Evolutionary conservation across 1,140 invertebrate species (phyloP), one percentile per base, ranked within the genome.

Genomic region (Coelopa frigida): DNA sequence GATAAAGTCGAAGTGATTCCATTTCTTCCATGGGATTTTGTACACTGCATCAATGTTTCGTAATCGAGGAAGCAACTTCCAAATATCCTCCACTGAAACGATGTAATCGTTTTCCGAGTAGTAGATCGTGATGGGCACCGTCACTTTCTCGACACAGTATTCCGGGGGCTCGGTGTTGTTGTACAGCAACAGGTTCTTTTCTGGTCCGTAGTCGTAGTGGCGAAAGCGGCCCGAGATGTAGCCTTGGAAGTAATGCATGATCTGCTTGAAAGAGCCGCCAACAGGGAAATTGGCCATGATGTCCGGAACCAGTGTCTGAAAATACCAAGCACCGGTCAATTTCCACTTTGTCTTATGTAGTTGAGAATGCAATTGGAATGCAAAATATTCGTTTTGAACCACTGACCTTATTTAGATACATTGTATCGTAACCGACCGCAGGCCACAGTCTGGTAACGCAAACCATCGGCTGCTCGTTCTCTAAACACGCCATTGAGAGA

Each of bases 1-100:
- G 48, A 80, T 76, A 67, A 84, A 87, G 64, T 87, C 83, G 53
- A 84, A 75, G 56, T 86, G 82, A 61, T 81, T 84, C 71, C 84
- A 87, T 17, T 77, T 68, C 31, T 74, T 69, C 46, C 75, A 72
- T 0, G 77, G 74, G 2, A 85, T 74, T 58, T 74, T 67, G 32
- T 68, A 67, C 7, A 58, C 53, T 6, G 60, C 58, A 20, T 57
- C 51, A 39, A 58, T 71, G 61, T 61, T 67, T 36, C 43, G 61
- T 31, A 68, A 37, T 2, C 63, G 58, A 8, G 49, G 49, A 0
- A 69, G 61, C 24, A 84, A 62, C 50, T 65, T 68, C 47, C 74
- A 66, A 2, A 87, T 78, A 57, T 87, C 83, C 69, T 79, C 65
- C 26, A 75, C 72, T 59, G 63, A 70, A 2, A 77, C 72, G 18